Base-by-base conservation (phyloP, 1,140 invertebrate genomes). In the Scaptodrosophila lebanonensis region DNA sequence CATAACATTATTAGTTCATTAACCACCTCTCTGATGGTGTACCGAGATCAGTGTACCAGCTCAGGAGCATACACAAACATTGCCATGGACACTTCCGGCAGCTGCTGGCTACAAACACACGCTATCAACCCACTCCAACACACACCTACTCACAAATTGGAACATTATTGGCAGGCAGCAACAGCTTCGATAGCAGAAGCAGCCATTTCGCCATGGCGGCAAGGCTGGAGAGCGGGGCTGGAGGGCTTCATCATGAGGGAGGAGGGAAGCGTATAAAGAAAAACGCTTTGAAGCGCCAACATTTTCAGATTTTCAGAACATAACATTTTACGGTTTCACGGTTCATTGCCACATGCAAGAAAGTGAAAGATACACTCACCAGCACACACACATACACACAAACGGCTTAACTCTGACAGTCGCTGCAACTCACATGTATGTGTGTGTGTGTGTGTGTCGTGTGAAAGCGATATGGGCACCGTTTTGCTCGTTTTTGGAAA, bases 301-400 rank as follows among this genome's bases (percentile, higher is more conserved):
- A 72, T 77, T 79, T 79, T 66, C 68, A 77, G 73, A 77, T 77
- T 77, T 77, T 72, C 75, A 72, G 73, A 79, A 77, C 73, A 77
- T 79, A 77, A 77, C 73, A 77, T 77, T 77, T 77, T 79, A 77
- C 73, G 68, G 73, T 79, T 77, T 77, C 73, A 77, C 73, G 73
- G 73, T 77, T 79, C 73, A 77, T 77, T 77, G 73, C 73, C 73
- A 53, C 68, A 79, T 77, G 73, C 73, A 77, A 68, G 68, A 77
- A 75, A 77, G 72, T 77, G 73, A 77, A 79, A 77, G 68, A 77
- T 79, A 77, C 59, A 79, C 50, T 27, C 40, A 25, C 71, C 42
- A 38, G 51, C 43, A 44, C 35, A 45, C 33, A 40, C 15, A 43
- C 32, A 44, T 8, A 47, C 13, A 29, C 35, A 48, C 20, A 36